Evolutionary conservation across 35 echinoderm and acorn worm species (phyloP).

Genomic region (Hemicentrotus pulcherrimus): DNA sequence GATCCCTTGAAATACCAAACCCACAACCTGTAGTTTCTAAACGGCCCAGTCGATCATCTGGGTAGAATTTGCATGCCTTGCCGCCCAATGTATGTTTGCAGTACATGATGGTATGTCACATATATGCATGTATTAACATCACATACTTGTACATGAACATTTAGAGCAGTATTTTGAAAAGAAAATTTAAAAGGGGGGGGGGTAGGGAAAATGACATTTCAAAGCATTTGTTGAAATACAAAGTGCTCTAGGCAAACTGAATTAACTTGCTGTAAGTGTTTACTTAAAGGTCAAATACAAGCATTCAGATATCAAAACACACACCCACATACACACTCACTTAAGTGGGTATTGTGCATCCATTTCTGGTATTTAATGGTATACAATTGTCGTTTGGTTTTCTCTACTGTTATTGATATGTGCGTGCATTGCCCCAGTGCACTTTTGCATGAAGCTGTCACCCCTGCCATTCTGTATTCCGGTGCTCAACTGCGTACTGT

Average conservation of each 20-base stretch:
- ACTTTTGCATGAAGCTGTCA: background rate
- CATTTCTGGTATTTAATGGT: background rate
- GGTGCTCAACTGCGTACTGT: background rate
- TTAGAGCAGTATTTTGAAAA: too few relatives aligned
- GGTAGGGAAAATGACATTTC: too few relatives aligned
- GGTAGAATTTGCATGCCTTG: background rate
- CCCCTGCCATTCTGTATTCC: background rate
- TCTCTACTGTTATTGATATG: background rate
- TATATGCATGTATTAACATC: background rate
- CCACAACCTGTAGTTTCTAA: slow-evolving; percentile 10
- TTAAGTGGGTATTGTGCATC: background rate
- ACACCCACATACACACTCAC: background rate
- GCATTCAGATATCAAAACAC: background rate
- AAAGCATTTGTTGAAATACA: too few relatives aligned
- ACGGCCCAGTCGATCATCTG: background rate
- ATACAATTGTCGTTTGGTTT: background rate
- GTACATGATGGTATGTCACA: background rate
- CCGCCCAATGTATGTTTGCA: background rate
- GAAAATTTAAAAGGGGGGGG: too few relatives aligned
- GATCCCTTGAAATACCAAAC: slow-evolving; percentile 11
- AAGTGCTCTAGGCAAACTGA: too few relatives aligned
- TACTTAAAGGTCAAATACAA: too few relatives aligned
- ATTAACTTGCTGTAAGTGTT: too few relatives aligned
- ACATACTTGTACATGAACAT: background rate
- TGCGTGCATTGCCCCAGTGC: background rate